Conservation (phyloP, 2,888 invertebrate species). For the Catocala nupta region DNA sequence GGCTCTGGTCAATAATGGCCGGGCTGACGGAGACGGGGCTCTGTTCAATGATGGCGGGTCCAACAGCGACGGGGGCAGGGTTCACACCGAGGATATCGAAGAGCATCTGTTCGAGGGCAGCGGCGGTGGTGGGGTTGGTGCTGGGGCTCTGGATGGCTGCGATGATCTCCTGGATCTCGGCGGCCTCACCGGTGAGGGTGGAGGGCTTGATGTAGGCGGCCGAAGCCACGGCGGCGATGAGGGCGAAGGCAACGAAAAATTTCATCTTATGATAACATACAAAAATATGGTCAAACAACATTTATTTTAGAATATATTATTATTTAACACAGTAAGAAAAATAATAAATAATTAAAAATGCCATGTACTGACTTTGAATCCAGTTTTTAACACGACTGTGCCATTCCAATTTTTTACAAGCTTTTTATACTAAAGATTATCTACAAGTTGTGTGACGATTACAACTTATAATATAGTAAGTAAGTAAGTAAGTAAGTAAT, state of each 20-base stretch:
- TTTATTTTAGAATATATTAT: too few relatives aligned
- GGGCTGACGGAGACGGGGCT: conserved; percentile 49
- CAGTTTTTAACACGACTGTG: background rate
- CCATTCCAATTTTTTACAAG: too few relatives aligned
- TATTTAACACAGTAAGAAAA: background rate
- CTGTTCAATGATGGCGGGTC: conserved; percentile 47
- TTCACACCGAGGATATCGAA: too few relatives aligned
- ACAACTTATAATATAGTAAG: too few relatives aligned
- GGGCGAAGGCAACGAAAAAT: conserved; percentile 68
- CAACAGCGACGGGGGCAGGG: conserved; percentile 52
- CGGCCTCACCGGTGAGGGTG: conserved; percentile 37
- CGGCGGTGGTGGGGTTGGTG: conserved; percentile 55
- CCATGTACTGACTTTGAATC: too few relatives aligned
- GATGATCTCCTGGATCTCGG: conserved; percentile 62
- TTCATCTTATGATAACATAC: conserved; percentile 58
- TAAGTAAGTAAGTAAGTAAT: too few relatives aligned
- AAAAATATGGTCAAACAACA: background rate
- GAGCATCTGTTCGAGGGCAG: too few relatives aligned
- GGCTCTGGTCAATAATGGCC: conserved; percentile 46
- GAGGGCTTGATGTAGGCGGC: conserved; percentile 55
- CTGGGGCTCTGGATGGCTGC: conserved; percentile 69
- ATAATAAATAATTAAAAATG: too few relatives aligned
- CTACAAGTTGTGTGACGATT: too few relatives aligned
- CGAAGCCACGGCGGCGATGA: conserved; percentile 69
- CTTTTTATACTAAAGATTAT: too few relatives aligned